These are phyloP conservation scores for Pardalotus punctatus DNA, from an alignment of 2,113 vertebrate genomes.

Conservation along the genomic window DNA sequence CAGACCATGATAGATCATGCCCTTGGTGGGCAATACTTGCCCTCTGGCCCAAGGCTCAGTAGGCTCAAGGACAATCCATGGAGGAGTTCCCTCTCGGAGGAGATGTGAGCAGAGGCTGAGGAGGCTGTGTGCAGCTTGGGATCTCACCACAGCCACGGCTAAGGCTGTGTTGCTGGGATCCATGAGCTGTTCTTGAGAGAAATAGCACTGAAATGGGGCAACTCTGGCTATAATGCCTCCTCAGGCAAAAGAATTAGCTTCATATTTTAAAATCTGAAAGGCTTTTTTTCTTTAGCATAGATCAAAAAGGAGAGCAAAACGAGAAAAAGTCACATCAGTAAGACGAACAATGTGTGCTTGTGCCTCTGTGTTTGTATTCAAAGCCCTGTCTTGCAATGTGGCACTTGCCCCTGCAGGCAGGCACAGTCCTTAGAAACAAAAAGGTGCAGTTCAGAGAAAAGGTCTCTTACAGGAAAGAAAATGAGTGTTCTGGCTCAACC, in stretches of 20 bases:
- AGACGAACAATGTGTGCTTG: background rate
- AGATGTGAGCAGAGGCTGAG: background rate
- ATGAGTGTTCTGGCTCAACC: background rate
- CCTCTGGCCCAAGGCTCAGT: background rate
- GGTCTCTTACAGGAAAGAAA: conserved; percentile 19
- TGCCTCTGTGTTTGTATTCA: background rate
- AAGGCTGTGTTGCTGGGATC: background rate
- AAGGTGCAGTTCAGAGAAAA: conserved; percentile 52
- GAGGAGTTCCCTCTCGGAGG: background rate
- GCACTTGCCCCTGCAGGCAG: conserved; percentile 44
- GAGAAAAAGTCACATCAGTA: background rate
- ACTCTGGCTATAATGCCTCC: background rate
- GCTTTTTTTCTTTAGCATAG: background rate
- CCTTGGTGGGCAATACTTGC: background rate
- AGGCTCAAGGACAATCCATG: background rate
- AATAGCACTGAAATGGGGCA: background rate
- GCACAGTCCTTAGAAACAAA: conserved; percentile 17
- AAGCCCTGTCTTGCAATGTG: background rate
- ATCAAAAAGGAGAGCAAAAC: background rate
- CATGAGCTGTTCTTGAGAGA: background rate
- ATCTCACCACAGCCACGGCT: background rate
- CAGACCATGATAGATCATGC: fast-evolving
- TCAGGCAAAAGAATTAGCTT: background rate
- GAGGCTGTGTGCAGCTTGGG: background rate
- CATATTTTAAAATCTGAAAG: background rate